A percentile compares a stretch with the other conserved stretches of the same genome.
These are phyloP conservation scores for Cheumatopsyche charites DNA, from an alignment of 1,140 invertebrate species.

Conservation along the genomic window DNA sequence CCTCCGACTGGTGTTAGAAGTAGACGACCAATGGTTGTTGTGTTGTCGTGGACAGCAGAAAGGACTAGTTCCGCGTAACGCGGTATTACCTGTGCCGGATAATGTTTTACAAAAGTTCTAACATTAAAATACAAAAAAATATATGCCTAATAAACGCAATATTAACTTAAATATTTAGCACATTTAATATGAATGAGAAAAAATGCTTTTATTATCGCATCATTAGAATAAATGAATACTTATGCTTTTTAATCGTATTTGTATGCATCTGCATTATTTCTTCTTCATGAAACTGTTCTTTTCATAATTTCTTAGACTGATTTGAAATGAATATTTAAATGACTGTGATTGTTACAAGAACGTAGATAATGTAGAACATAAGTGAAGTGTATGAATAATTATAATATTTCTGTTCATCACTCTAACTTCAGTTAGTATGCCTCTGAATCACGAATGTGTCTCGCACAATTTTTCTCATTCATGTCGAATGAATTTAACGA, in stretches of 20 bases:
- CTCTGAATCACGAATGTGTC: neutral
- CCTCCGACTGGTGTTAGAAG: slow-evolving; percentile 74
- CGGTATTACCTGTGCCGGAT: slow-evolving; percentile 64
- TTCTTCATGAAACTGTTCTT: neutral
- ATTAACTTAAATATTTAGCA: neutral
- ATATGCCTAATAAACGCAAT: slow-evolving; percentile 5
- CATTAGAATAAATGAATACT: neutral
- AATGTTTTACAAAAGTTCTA: slow-evolving; percentile 46
- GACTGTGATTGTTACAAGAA: slow-evolving; percentile 18
- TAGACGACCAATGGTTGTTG: slow-evolving; percentile 77
- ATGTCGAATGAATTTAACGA: slow-evolving; percentile 12
- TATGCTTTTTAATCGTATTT: neutral
- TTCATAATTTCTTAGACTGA: slow-evolving; percentile 20
- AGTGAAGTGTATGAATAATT: neutral
- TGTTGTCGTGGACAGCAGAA: slow-evolving; percentile 79
- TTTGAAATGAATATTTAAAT: neutral
- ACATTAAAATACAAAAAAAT: slow-evolving; percentile 25
- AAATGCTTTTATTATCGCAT: neutral
- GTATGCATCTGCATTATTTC: neutral
- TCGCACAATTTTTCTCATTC: slow-evolving; percentile 12
- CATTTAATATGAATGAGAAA: slow-evolving; percentile 24
- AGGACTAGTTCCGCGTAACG: slow-evolving; percentile 76
- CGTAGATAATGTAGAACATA: slow-evolving; percentile 11
- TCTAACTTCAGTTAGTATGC: neutral
- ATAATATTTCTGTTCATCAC: neutral